These are phyloP conservation scores for Hemistola chrysoprasaria DNA, from an alignment of 2,888 invertebrate species.

Conservation along the genomic window DNA sequence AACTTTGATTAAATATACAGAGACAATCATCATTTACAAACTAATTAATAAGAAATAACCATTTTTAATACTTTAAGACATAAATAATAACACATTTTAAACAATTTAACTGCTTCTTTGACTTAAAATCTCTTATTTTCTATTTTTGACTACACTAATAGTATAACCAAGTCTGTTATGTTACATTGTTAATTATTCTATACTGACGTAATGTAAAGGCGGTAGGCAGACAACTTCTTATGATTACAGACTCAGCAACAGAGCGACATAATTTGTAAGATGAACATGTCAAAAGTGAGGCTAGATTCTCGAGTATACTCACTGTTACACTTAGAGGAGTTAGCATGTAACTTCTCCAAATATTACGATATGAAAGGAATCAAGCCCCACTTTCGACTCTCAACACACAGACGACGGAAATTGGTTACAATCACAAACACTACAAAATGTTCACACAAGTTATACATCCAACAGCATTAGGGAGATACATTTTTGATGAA, in stretches of 20 bases:
- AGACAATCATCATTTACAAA: slow-evolving; percentile 77
- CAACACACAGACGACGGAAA: slow-evolving; percentile 4
- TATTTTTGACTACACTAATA: slow-evolving; percentile 80
- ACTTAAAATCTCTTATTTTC: slow-evolving; percentile 79
- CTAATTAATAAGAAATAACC: slow-evolving; percentile 83
- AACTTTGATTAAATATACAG: slow-evolving; percentile 66
- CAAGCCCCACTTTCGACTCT: slow-evolving; percentile 19
- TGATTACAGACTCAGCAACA: slow-evolving; percentile 75
- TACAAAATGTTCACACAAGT: slow-evolving; percentile 28
- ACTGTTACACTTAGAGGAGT: neutral
- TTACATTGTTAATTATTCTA: slow-evolving; percentile 74
- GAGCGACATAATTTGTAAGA: slow-evolving; percentile 43
- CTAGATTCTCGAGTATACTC: slow-evolving; percentile 7
- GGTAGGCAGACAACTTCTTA: slow-evolving; percentile 81
- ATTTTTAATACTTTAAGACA: slow-evolving; percentile 83
- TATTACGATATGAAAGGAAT: neutral
- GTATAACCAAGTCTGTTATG: slow-evolving; percentile 79
- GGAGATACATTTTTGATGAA: slow-evolving; percentile 35
- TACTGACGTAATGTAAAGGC: slow-evolving; percentile 80
- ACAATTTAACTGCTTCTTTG: slow-evolving; percentile 82
- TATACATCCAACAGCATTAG: slow-evolving; percentile 35
- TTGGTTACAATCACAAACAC: slow-evolving; percentile 8
- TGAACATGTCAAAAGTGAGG: slow-evolving; percentile 15
- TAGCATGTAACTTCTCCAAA: neutral
- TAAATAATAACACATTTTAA: slow-evolving; percentile 83